Conservation (phyloP, 2,888 invertebrate genomes). For the Eristalis arbustorum region DNA sequence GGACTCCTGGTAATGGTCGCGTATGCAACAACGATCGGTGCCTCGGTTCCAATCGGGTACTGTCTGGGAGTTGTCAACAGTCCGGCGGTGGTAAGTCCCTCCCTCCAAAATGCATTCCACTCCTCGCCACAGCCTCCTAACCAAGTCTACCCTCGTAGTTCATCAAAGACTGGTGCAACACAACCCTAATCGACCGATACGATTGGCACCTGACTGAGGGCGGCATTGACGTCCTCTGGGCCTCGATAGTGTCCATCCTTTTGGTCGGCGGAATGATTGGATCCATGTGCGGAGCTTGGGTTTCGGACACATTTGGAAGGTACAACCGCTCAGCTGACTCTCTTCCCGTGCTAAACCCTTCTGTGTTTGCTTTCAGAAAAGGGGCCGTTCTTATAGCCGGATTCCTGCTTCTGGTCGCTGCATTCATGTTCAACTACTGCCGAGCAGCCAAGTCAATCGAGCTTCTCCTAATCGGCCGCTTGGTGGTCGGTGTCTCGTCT, state of each 20-base stretch:
- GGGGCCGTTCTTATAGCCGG: slow-evolving; percentile 87
- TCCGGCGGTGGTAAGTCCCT: slow-evolving; percentile 84
- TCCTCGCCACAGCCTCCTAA: not conserved
- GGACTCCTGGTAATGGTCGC: slow-evolving; percentile 84
- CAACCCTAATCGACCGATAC: slow-evolving; percentile 84
- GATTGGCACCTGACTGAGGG: slow-evolving; percentile 80
- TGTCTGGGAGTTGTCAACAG: slow-evolving; percentile 92
- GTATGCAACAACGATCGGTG: slow-evolving; percentile 86
- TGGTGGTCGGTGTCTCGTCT: slow-evolving; percentile 87
- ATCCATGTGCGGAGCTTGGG: slow-evolving; percentile 88
- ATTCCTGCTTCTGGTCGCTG: slow-evolving; percentile 84
- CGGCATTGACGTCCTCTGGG: slow-evolving; percentile 87
- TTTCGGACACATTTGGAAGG: slow-evolving; percentile 88
- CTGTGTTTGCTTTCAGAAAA: slow-evolving; percentile 73
- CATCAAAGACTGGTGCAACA: slow-evolving; percentile 87
- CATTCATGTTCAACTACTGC: slow-evolving; percentile 84
- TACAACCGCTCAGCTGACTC: slow-evolving; percentile 38
- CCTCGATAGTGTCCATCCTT: slow-evolving; percentile 92
- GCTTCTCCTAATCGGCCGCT: slow-evolving; percentile 87
- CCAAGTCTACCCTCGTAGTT: slow-evolving; percentile 76
- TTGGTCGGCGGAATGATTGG: slow-evolving; percentile 93
- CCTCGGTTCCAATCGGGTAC: slow-evolving; percentile 90
- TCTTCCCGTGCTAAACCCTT: not conserved
- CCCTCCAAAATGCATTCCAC: not conserved
- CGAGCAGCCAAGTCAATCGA: slow-evolving; percentile 87